Base-by-base conservation (phyloP, 2,888 invertebrate genomes). In the Microplitis deprimator region DNA sequence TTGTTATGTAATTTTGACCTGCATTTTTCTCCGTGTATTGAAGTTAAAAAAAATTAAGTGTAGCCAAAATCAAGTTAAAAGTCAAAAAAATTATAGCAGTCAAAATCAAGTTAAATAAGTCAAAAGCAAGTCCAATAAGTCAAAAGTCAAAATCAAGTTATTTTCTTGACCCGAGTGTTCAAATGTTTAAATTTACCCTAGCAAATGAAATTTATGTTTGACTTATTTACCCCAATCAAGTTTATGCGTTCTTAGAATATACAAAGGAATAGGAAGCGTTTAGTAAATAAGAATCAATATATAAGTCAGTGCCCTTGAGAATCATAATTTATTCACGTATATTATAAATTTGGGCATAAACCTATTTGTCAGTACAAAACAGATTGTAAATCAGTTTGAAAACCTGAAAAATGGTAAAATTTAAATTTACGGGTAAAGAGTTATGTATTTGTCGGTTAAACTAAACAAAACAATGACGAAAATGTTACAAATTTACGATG, bases 401-500 rank as follows among this genome's bases (percentile, higher is more conserved):
- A 50, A 8, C 13, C 1, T 13, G 3, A 5, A 5, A 10, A 50
- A 50, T 13, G 8, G 8, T 50, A 13, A 13, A 13, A 50, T 50
- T 50, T 50, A 50, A 50, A 13, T 50, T 50, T 50, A 50, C 8
- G 50, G 13, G 13, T 50, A 50, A 50, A 50, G 50, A 50, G 50
- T 50, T 50, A 50, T 50, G 50, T 13, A 50, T 50, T 50, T 50
- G 50, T 50, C 50, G 50, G 50, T 50, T 50, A 50, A 50, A 50
- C 8, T 50, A 1, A 50, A 50, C 10, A 50, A 50, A 50, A 50
- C 50, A 50, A 50, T 50, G 8, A 13, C 50, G 13, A 50, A 50
- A 50, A 50, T 50, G 50, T 50, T 70, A 70, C 70, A 60, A 59
- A 70, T 70, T 70, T 72, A 72, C 64, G 72, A 72, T 40, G 60